Evolutionary conservation across 1,140 invertebrate genomes (phyloP).

Genomic region (Papilio polytes): DNA sequence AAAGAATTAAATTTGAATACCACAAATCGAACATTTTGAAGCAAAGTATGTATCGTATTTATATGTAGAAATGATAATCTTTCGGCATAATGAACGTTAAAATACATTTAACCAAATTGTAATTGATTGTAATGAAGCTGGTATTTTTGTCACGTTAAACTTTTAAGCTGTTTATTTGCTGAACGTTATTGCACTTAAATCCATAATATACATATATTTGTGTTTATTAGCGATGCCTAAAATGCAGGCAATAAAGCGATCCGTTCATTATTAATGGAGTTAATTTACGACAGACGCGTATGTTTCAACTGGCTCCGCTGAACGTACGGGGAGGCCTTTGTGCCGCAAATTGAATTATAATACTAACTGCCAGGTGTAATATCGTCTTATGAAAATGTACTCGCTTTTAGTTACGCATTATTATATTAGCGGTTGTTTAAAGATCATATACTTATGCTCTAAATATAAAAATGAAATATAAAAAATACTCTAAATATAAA

Average conservation of each 20-base stretch:
- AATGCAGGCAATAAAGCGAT: conserved; percentile 1
- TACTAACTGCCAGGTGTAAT: conserved; percentile 17
- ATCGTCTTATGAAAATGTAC: conserved; percentile 22
- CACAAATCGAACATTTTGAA: too few species aligned
- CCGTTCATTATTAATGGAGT: conserved; percentile 17
- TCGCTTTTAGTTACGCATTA: background rate
- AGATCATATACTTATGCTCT: background rate
- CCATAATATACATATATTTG: background rate
- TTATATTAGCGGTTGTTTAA: background rate
- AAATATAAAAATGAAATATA: too few species aligned
- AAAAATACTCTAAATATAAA: too few species aligned
- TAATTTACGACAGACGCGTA: conserved; percentile 23
- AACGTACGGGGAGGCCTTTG: conserved; percentile 4
- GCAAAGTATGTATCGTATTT: too few species aligned
- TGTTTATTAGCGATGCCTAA: conserved; percentile 2
- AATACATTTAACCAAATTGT: too few species aligned
- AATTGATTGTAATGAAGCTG: too few species aligned
- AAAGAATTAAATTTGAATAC: too few species aligned
- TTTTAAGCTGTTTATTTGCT: background rate
- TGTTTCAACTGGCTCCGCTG: conserved; percentile 18
- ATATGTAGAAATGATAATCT: too few species aligned
- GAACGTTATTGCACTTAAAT: background rate
- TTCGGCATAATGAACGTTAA: too few species aligned
- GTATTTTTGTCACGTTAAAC: background rate
- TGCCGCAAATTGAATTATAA: conserved; percentile 28